Evolutionary conservation across 1,140 invertebrate species (phyloP).

Genomic region (Patella vulgata): DNA sequence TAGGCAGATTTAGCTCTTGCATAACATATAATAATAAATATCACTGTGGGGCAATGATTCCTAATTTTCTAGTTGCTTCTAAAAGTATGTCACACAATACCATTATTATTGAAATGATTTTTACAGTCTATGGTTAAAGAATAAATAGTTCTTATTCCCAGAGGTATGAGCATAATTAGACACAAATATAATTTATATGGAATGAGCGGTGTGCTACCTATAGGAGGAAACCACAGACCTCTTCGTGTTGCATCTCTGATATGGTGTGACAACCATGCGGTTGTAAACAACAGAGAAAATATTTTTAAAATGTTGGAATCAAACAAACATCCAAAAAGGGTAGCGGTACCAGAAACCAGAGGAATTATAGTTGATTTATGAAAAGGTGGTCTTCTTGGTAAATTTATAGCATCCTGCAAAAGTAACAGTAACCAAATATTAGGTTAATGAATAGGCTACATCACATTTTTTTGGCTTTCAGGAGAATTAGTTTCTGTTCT

Average conservation of each 20-base stretch:
- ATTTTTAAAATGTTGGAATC: background rate
- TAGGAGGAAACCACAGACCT: slow-evolving; percentile 57
- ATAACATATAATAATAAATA: no score
- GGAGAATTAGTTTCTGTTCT: no score
- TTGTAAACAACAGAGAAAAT: slow-evolving; percentile 36
- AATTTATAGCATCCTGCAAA: slow-evolving; percentile 46
- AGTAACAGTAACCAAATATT: no score
- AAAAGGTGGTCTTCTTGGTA: slow-evolving; percentile 50
- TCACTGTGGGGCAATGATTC: no score
- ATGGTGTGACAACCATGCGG: slow-evolving; percentile 57
- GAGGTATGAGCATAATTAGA: slow-evolving; percentile 15
- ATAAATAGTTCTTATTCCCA: slow-evolving; percentile 14
- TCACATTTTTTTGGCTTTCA: no score
- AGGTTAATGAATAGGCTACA: no score
- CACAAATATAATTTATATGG: slow-evolving; percentile 33
- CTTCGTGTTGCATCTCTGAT: slow-evolving; percentile 51
- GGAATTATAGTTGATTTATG: slow-evolving; percentile 49
- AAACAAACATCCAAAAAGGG: slow-evolving; percentile 16
- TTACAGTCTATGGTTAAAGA: no score
- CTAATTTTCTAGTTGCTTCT: no score
- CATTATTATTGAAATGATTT: no score
- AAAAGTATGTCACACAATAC: no score
- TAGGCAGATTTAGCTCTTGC: no score
- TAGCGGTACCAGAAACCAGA: slow-evolving; percentile 25
- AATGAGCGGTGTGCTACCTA: slow-evolving; percentile 46